Evolutionary conservation across 2,888 invertebrate genomes (phyloP).

Genomic region (Sarcophaga carnaria): DNA sequence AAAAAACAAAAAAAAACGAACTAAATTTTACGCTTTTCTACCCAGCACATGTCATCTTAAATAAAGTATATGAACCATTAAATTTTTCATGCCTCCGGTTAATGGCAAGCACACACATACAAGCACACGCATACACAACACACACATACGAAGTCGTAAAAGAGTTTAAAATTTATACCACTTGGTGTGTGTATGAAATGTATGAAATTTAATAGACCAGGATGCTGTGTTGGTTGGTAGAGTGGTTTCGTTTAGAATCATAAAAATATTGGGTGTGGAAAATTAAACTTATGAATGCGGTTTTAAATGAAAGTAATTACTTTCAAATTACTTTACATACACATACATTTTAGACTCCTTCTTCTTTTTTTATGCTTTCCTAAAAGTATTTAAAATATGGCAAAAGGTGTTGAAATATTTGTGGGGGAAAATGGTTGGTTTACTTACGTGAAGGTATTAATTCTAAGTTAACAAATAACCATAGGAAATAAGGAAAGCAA

Average conservation of each 20-base stretch:
- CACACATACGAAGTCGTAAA: neutral
- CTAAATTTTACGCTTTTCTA: slow-evolving; percentile 31
- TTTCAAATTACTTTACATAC: slow-evolving; percentile 20
- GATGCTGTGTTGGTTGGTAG: neutral
- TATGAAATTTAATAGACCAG: neutral
- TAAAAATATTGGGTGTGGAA: slow-evolving; percentile 49
- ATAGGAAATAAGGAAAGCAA: neutral
- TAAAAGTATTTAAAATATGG: too few species aligned
- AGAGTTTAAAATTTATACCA: too few species aligned
- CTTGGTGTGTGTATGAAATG: too few species aligned
- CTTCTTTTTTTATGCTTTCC: too few species aligned
- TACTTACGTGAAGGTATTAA: too few species aligned
- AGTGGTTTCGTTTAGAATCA: slow-evolving; percentile 14
- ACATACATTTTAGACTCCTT: too few species aligned
- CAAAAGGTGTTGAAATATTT: neutral
- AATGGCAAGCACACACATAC: slow-evolving; percentile 11
- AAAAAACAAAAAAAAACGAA: neutral
- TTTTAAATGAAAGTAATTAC: slow-evolving; percentile 56
- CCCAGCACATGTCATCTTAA: slow-evolving; percentile 53
- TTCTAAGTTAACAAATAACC: too few species aligned
- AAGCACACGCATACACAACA: neutral
- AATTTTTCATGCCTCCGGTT: slow-evolving; percentile 58
- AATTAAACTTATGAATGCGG: slow-evolving; percentile 40
- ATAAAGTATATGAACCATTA: slow-evolving; percentile 53
- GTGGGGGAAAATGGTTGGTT: neutral